Base-by-base conservation (phyloP, 2,888 invertebrate genomes). In the Lasioglossum figueresi region DNA sequence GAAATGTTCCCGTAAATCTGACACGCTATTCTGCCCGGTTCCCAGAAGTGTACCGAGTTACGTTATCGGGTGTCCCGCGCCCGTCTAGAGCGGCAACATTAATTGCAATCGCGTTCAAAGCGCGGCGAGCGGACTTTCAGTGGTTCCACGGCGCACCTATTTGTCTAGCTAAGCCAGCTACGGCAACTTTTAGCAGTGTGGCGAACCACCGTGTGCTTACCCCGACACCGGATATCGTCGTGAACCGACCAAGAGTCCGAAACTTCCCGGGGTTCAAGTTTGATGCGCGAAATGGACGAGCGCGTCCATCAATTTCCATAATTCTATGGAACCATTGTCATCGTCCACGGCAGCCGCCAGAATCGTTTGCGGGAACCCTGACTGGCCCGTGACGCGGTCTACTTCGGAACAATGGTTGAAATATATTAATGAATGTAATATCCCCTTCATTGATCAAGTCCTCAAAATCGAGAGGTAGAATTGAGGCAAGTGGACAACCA, bases 91-190 rank as follows among this genome's bases (percentile, higher is more conserved):
- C 48, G 23, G 23, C 45, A 31, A 78, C 71, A 63, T 71, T 78
- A 81, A 81, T 81, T 68, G 59, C 37, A 71, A 81, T 81, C 71
- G 14, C 27, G 80, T 63, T 71, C 14, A 37, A 10, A 45, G 45
- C 31, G 2, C 52, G 52, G 12, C 48, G 40, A 23, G 37, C 37
- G 31, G 48, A 78, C 70, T 81, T 77, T 48, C 56, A 27, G 34
- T 5, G 52, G 19, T 37, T 76, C 52, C 31, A 12, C 31, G 43
- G 31, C 43, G 3, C 68, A 40, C 76, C 80, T 77, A 45, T 80
- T 80, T 45, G 23, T 56, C 43, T 56, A 76, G 52, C n/a, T 70
- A 31, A 16, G 23, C 34, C 34, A n/a, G 56, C n/a, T 37, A 8
- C 16, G 19, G 68, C 27, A 80, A 80, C 80, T 76, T 19, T 12